These are phyloP conservation scores for Branchellion lobata DNA, from an alignment of 2,888 invertebrate genomes.

Conservation along the genomic window DNA sequence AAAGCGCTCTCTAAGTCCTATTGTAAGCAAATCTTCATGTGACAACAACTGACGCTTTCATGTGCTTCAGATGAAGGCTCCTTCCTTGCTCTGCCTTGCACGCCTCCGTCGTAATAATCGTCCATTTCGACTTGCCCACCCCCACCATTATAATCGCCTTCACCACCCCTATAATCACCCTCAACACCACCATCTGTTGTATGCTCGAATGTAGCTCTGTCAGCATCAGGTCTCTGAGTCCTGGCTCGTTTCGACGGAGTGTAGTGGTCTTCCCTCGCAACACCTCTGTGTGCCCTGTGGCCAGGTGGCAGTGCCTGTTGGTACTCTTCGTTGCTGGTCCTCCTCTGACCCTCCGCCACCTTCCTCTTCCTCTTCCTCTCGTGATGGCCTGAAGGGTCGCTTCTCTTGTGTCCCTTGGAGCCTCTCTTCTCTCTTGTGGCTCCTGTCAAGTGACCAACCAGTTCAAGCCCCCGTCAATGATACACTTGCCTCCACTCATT, in stretches of 20 bases:
- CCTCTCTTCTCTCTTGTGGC: not conserved
- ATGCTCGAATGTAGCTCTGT: not conserved
- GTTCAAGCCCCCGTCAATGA: too few relatives aligned
- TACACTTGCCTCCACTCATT: too few relatives aligned
- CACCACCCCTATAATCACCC: not conserved
- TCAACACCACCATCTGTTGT: not conserved
- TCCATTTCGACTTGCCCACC: not conserved
- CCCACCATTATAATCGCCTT: not conserved
- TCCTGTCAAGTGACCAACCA: too few relatives aligned
- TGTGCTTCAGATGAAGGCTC: too few relatives aligned
- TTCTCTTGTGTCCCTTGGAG: not conserved
- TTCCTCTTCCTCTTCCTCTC: constrained; percentile 2
- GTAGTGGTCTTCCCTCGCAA: too few relatives aligned
- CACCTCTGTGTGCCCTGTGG: not conserved
- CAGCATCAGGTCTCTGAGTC: not conserved
- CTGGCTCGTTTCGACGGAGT: not conserved
- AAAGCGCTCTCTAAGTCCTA: too few relatives aligned
- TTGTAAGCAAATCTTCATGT: too few relatives aligned
- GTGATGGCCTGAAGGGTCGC: not conserved
- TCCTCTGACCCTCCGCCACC: not conserved
- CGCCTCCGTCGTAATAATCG: not conserved
- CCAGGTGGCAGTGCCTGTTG: not conserved
- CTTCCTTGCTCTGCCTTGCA: too few relatives aligned
- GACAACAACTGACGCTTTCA: too few relatives aligned
- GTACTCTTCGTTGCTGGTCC: not conserved